phyloP scores from a whole-genome alignment of 2,113 vertebrate species.

The Ibidorhyncha struthersii region DNA sequence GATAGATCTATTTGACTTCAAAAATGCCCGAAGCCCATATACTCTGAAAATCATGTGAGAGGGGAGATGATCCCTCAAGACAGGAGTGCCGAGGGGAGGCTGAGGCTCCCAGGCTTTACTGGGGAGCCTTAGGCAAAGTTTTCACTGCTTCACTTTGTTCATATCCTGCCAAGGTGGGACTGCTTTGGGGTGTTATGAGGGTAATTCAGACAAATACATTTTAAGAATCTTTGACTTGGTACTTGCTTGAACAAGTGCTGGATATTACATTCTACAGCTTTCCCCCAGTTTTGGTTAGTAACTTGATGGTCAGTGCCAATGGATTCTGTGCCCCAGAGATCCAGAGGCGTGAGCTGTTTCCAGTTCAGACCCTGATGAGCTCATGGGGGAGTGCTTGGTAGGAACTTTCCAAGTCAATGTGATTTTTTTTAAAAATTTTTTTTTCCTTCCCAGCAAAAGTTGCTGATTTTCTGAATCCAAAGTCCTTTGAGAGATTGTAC shows the following conservation, averaged over 20 bases:
- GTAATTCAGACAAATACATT: background rate
- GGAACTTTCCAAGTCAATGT: background rate
- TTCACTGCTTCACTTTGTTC: background rate
- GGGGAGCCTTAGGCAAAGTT: background rate
- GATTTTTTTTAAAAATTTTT: background rate
- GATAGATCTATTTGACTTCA: background rate
- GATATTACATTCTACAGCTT: rapidly evolving
- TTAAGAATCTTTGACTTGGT: background rate
- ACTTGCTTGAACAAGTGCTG: background rate
- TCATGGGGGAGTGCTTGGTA: background rate
- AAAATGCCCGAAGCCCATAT: background rate
- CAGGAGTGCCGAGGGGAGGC: rapidly evolving
- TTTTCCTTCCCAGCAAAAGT: background rate
- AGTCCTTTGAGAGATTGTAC: background rate
- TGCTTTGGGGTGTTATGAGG: background rate
- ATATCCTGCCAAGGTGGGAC: background rate
- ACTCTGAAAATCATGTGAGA: rapidly evolving
- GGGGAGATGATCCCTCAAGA: background rate
- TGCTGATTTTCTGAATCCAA: background rate
- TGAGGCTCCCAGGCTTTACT: background rate
- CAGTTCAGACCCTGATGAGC: background rate
- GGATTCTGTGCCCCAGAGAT: background rate
- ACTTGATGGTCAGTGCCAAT: background rate
- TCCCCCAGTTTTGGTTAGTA: background rate
- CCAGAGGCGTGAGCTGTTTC: background rate